Conservation (phyloP, 2,797 vertebrate species). For the Enoplosus armatus region DNA sequence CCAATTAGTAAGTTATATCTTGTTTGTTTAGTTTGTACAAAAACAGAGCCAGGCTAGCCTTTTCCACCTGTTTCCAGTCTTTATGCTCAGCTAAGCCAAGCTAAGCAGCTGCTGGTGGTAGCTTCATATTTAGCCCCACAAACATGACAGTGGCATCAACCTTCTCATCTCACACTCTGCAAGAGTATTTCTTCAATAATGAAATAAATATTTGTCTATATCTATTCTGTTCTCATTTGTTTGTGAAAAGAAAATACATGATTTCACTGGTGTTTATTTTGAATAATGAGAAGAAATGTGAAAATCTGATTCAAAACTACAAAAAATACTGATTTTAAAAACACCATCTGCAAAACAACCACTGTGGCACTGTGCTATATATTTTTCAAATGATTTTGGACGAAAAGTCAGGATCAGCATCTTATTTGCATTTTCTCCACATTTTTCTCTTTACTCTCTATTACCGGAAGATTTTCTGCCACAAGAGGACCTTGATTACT, state of each 20-base stretch:
- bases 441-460: constrained; percentile 19
- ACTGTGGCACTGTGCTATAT: neutral
- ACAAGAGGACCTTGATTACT: constrained; percentile 36
- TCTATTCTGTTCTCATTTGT: neutral
- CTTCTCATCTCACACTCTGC: too few relatives aligned
- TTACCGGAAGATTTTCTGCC: constrained; percentile 32
- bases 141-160: too few relatives aligned
- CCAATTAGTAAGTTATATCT: too few relatives aligned
- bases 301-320: neutral
- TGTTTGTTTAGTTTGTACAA: too few relatives aligned
- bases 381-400: neutral
- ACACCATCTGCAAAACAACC: neutral
- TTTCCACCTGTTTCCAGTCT: too few relatives aligned
- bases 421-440: constrained; percentile 37
- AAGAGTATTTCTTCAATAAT: neutral
- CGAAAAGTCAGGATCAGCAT: constrained; percentile 28
- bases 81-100: too few relatives aligned
- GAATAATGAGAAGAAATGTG: neutral
- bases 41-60: too few relatives aligned
- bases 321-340: neutral
- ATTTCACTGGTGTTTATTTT: neutral
- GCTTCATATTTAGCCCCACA: neutral
- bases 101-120: too few relatives aligned
- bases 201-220: neutral
- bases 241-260: neutral